phyloP scores from a whole-genome alignment of 2,888 invertebrate genomes.

The Macaria notata region DNA sequence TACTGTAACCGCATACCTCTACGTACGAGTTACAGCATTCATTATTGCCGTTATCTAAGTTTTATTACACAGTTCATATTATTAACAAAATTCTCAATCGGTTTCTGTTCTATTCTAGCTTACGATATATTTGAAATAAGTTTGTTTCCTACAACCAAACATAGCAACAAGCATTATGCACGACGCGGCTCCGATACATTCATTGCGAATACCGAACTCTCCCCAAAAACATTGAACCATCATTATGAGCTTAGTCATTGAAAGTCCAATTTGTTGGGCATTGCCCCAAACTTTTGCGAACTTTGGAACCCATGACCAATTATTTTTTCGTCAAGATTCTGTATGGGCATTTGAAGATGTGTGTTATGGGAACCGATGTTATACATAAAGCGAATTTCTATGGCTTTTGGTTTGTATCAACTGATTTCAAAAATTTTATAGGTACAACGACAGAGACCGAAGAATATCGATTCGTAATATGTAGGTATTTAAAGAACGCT shows the following conservation, averaged over 20 bases:
- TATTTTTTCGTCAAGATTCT: conserved; percentile 59
- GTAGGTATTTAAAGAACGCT: too few relatives aligned
- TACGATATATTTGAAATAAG: too few relatives aligned
- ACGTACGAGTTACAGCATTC: conserved; percentile 1
- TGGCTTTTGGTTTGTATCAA: too few relatives aligned
- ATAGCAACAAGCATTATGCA: conserved; percentile 1
- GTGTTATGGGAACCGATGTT: conserved; percentile 61
- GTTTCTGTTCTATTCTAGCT: too few relatives aligned
- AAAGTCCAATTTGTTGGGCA: conserved; percentile 31
- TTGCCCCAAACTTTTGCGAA: conserved; percentile 35
- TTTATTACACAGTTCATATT: too few relatives aligned
- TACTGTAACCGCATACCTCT: conserved; percentile 6
- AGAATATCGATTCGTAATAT: too few relatives aligned
- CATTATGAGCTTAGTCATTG: conserved; percentile 34
- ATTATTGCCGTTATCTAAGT: background rate
- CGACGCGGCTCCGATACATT: background rate
- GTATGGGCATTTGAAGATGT: conserved; percentile 59
- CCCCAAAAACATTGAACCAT: conserved; percentile 21
- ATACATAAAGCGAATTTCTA: conserved; percentile 77
- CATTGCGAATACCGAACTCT: conserved; percentile 8
- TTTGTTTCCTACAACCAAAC: too few relatives aligned
- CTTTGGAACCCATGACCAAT: conserved; percentile 44
- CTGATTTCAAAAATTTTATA: too few relatives aligned
- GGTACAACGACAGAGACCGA: too few relatives aligned
- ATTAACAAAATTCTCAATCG: too few relatives aligned